Evolutionary conservation across 2,888 invertebrate species (phyloP), one percentile per base, ranked within the genome.

Genomic region (Bellardia pandia): DNA sequence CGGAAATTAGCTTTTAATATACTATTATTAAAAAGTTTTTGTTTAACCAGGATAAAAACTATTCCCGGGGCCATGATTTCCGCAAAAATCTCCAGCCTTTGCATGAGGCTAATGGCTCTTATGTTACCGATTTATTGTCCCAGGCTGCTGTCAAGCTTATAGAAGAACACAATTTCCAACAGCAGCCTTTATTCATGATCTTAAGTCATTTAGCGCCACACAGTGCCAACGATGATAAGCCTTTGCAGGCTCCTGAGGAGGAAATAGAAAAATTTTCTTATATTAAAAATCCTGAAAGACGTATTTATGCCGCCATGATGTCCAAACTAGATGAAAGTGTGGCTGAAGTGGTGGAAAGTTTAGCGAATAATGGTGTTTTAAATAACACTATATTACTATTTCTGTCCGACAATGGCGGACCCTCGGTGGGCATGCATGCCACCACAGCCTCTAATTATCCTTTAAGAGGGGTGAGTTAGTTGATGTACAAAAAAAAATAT

Each of bases 341-440:
- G 3, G 98, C 97, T 0, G 94, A 95, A 72, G 95, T 98, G 9
- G 95, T 98, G 0, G 91, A 95, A 71, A 95, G 96, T 3, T 93
- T 99, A 60, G 94, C 95, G 37, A 92, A 95, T 0, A 95, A 95
- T 86, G 94, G 95, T 4, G 96, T 98, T 93, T 94, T 98, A 87
- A 94, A 97, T 68, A 96, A 98, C 92, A 97, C 98, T 0, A 95
- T 99, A 42, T 94, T 99, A 77, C 92, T 98, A 1, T 99, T 98
- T 92, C 95, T 96, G 89, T 96, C 98, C 7, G 99, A 98, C 92
- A 98, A 98, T 92, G 98, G 98, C 0, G 97, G 96, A 0, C 97
- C 97, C 83, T 96, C 96, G 0, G 93, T 94, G 76, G 98, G 97
- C 0, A 90, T 95, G 64, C 95, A 96, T 91, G 91, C 94, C 68